These are phyloP conservation scores for Megaustenia siamemsis DNA, from an alignment of 2,888 invertebrate genomes.

Conservation along the genomic window DNA sequence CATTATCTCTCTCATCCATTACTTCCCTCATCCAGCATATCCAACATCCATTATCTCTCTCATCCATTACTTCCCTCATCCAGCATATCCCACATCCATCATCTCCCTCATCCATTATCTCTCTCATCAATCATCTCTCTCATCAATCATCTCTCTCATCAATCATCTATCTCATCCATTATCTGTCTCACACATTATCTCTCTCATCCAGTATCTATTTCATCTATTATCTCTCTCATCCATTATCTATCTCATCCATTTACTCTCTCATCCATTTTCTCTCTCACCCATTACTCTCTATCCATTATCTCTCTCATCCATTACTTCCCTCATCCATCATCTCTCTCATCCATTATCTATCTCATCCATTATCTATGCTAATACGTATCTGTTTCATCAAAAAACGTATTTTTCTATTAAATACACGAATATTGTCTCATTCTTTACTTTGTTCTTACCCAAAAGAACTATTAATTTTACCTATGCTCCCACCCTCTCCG, in stretches of 20 bases:
- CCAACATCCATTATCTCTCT: not conserved
- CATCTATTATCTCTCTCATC: not conserved
- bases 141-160: not conserved
- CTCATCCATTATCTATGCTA: too few relatives aligned
- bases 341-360: not conserved
- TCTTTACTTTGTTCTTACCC: not conserved
- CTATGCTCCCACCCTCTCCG: not conserved
- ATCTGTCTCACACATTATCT: not conserved
- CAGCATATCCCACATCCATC: not conserved
- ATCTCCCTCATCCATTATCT: not conserved
- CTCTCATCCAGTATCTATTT: too few relatives aligned
- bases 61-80: not conserved
- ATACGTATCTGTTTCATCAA: too few relatives aligned
- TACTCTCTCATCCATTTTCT: slow-evolving; percentile 5
- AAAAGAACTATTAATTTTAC: too few relatives aligned
- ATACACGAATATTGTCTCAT: too few relatives aligned
- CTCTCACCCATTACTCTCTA: not conserved
- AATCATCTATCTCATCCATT: not conserved
- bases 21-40: not conserved
- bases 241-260: not conserved
- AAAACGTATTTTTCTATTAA: too few relatives aligned
- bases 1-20: not conserved
- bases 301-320: not conserved
- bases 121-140: not conserved
- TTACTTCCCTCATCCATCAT: not conserved